These are phyloP conservation scores for Drosophila persimilis DNA, from an alignment of 1,140 invertebrate species.

Conservation along the genomic window DNA sequence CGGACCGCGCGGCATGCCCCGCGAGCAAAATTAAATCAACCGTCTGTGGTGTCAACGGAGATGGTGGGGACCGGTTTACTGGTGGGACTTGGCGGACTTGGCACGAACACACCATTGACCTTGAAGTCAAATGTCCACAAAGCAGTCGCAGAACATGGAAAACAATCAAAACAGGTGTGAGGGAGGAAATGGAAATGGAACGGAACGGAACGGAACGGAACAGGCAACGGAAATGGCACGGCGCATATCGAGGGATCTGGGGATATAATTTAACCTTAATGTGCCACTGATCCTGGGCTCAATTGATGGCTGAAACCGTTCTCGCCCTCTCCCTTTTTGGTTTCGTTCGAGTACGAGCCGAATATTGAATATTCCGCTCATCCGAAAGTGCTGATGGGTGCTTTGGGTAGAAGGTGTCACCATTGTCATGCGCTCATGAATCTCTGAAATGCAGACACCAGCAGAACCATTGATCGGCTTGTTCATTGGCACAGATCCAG, in stretches of 20 bases:
- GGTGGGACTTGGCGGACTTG: background rate
- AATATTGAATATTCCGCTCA: no score
- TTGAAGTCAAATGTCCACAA: slow-evolving; percentile 55
- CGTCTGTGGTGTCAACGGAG: slow-evolving; percentile 2
- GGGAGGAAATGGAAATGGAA: slow-evolving; percentile 1
- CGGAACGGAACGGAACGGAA: background rate
- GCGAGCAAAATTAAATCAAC: slow-evolving; percentile 43
- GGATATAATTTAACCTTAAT: background rate
- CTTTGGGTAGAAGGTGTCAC: no score
- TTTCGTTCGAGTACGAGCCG: no score
- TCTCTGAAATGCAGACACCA: no score
- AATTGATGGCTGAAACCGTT: no score
- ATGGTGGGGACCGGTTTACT: background rate
- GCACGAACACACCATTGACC: slow-evolving; percentile 54
- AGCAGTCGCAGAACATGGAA: slow-evolving; percentile 40
- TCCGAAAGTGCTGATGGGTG: no score
- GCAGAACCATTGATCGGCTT: no score
- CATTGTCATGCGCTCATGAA: no score
- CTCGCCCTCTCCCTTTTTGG: no score
- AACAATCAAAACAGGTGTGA: slow-evolving; percentile 9
- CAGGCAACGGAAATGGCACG: background rate
- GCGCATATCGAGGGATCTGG: slow-evolving; percentile 9
- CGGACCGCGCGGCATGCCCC: slow-evolving; percentile 16
- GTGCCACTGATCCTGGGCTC: no score
- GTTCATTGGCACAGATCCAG: no score